A percentile compares a stretch with the other conserved stretches of the same genome.
phyloP scores from a whole-genome alignment of 2,113 vertebrate genomes.

The Tychaedon coryphoeus region DNA sequence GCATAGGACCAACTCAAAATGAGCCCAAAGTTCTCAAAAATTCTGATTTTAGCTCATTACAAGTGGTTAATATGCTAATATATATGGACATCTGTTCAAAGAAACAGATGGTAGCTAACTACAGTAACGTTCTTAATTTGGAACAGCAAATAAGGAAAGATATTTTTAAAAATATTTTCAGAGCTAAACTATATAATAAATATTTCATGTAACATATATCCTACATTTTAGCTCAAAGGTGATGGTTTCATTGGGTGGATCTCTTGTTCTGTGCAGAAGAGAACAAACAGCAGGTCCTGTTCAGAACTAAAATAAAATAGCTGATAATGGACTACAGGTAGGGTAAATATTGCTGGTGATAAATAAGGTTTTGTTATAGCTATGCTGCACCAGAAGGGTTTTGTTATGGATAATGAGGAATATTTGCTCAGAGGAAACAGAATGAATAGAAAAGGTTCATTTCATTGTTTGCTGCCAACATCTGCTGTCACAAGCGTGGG shows the following conservation, averaged over 20 bases:
- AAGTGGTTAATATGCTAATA: neutral
- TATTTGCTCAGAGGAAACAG: conserved; percentile 69
- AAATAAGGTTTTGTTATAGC: conserved; percentile 38
- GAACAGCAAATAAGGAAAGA: conserved; percentile 23
- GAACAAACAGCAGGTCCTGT: conserved; percentile 62
- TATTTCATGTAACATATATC: neutral
- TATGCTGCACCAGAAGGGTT: conserved; percentile 36
- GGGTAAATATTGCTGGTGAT: conserved; percentile 62
- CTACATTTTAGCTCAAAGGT: conserved; percentile 11
- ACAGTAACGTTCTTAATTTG: neutral
- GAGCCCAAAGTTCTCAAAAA: neutral
- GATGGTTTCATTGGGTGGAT: neutral
- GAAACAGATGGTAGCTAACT: neutral
- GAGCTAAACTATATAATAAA: neutral
- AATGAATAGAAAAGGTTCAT: conserved; percentile 46
- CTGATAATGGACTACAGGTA: conserved; percentile 46
- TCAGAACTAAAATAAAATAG: conserved; percentile 13
- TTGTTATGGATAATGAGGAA: neutral
- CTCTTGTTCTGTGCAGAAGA: neutral
- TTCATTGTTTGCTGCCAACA: conserved; percentile 34
- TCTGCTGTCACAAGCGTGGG: conserved; percentile 45
- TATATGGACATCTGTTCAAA: neutral
- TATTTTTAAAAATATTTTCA: conserved; percentile 4
- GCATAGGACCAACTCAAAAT: neutral
- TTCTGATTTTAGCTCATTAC: neutral